Evolutionary conservation across 2,113 vertebrate species (phyloP).

Genomic region (Holacanthus passer): DNA sequence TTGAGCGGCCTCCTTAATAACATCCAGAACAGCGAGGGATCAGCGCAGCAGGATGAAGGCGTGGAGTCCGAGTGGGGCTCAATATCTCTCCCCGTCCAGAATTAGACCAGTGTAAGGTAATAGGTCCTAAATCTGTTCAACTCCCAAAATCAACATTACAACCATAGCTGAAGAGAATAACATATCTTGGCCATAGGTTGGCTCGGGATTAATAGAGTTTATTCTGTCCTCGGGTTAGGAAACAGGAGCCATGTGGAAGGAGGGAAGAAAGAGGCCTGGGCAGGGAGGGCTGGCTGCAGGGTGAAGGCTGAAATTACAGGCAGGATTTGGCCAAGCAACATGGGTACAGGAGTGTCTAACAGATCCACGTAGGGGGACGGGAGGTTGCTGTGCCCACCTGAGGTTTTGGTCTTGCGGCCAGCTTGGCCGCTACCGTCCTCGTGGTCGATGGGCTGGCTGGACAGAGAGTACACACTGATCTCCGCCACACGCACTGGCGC

Average conservation of each 20-base stretch:
- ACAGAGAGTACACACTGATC: conserved; percentile 87
- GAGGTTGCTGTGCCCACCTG: conserved; percentile 74
- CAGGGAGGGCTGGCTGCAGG: conserved; percentile 37
- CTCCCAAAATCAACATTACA: conserved; percentile 71
- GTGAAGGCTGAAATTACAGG: conserved; percentile 58
- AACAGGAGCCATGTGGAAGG: conserved; percentile 67
- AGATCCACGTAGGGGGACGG: conserved; percentile 5
- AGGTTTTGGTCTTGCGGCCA: conserved; percentile 83
- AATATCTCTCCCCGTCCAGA: conserved; percentile 56
- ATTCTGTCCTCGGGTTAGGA: conserved; percentile 57
- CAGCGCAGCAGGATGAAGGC: conserved; percentile 46
- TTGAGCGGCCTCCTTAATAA: conserved; percentile 73
- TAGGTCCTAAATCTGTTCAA: conserved; percentile 70
- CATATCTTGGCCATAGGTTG: conserved; percentile 59
- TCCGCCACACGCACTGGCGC: conserved; percentile 84
- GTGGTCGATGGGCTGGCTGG: conserved; percentile 88
- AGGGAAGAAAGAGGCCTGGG: conserved; percentile 46
- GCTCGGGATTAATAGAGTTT: conserved; percentile 64
- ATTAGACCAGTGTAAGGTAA: conserved; percentile 75
- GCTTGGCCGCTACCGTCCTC: conserved; percentile 82
- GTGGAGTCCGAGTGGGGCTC: conserved; percentile 36
- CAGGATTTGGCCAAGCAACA: conserved; percentile 33
- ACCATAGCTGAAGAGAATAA: conserved; percentile 70
- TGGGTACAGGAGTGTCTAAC: conserved; percentile 29
- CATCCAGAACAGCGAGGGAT: conserved; percentile 73